phyloP scores from a whole-genome alignment of 2,888 invertebrate species.

The Myopa tessellatipennis region DNA sequence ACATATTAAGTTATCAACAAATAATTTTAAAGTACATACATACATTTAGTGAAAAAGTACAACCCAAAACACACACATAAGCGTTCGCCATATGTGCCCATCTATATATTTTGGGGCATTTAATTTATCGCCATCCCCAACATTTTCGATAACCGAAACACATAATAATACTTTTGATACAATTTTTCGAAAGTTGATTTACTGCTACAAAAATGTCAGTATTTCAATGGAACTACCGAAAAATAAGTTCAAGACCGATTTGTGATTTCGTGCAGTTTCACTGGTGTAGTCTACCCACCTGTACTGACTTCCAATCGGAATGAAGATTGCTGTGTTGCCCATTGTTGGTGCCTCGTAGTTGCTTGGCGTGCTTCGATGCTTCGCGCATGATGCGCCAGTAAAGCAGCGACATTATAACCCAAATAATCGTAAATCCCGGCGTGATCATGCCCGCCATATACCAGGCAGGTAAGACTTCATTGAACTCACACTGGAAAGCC shows the following conservation, averaged over 20 bases:
- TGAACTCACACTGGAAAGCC: constrained; percentile 75
- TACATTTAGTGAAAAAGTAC: neutral
- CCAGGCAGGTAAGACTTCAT: constrained; percentile 72
- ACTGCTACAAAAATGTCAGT: constrained; percentile 4
- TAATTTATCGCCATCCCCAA: constrained; percentile 21
- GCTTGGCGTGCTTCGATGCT: constrained; percentile 78
- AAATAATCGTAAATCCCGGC: constrained; percentile 79
- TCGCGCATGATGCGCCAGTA: constrained; percentile 85
- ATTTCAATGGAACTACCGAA: neutral
- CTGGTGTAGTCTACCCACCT: constrained; percentile 69
- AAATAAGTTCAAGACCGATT: neutral
- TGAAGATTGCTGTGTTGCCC: constrained; percentile 44
- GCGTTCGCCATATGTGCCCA: neutral
- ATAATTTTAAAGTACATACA: neutral
- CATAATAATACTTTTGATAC: constrained; percentile 23
- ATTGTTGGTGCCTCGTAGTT: constrained; percentile 72
- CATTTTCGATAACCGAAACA: constrained; percentile 16
- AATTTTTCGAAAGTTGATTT: constrained; percentile 18
- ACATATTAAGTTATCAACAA: neutral
- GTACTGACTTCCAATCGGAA: constrained; percentile 81
- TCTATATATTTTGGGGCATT: constrained; percentile 17
- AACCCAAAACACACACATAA: too few relatives aligned
- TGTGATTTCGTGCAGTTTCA: neutral
- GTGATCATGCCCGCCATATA: constrained; percentile 71
- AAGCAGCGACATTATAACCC: constrained; percentile 80